phyloP scores from a whole-genome alignment of 1,140 invertebrate genomes.

The Triops cancriformis region DNA sequence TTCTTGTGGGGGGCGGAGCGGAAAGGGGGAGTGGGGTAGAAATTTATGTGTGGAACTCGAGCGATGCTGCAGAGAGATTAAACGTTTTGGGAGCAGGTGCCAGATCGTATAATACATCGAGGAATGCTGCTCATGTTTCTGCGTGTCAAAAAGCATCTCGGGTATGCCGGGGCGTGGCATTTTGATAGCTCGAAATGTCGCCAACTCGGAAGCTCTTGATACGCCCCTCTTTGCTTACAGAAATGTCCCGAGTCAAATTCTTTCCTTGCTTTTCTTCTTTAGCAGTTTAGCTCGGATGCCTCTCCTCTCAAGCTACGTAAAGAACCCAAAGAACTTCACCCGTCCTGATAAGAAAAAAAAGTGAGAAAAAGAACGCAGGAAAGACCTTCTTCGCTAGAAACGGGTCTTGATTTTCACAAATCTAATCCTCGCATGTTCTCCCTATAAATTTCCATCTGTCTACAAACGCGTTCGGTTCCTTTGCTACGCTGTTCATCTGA shows the following conservation, averaged over 20 bases:
- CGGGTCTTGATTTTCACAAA: background rate
- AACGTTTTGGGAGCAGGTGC: no score
- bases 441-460: constrained; percentile 8
- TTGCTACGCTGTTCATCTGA: background rate
- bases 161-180: background rate
- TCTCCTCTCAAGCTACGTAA: no score
- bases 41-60: no score
- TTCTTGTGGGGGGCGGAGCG: no score
- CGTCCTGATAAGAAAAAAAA: background rate
- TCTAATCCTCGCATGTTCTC: background rate
- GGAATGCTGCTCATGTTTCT: background rate
- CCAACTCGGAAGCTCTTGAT: background rate
- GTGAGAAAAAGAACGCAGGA: no score
- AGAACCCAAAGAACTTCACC: no score
- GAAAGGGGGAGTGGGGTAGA: no score
- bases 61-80: no score
- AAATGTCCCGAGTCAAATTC: constrained; percentile 4
- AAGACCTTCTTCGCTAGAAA: background rate
- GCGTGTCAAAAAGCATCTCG: background rate
- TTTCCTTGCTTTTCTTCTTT: background rate
- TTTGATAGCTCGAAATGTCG: background rate
- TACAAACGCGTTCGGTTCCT: background rate
- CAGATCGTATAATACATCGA: background rate
- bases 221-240: background rate
- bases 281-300: no score